phyloP scores from a whole-genome alignment of 2,888 invertebrate species.

The Sinelater perroti region DNA sequence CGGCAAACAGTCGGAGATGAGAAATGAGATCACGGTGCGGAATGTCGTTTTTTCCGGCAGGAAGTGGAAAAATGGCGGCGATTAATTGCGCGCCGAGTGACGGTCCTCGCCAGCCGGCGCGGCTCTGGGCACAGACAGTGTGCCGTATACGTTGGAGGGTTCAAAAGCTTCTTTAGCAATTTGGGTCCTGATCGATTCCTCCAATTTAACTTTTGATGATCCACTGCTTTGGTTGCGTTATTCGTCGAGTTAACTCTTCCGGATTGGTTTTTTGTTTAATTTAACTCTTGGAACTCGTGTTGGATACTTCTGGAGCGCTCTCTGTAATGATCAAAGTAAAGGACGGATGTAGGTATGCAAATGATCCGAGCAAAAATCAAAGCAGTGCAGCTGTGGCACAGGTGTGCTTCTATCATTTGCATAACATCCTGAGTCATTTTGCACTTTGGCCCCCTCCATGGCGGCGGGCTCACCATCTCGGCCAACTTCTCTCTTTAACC shows the following conservation, averaged over 20 bases:
- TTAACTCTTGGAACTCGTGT: too few relatives aligned
- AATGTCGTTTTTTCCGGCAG: conserved; percentile 1
- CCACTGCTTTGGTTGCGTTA: too few relatives aligned
- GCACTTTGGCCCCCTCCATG: conserved; percentile 25
- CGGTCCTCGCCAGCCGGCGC: not conserved
- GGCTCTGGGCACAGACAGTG: not conserved
- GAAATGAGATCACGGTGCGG: not conserved
- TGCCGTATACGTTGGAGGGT: too few relatives aligned
- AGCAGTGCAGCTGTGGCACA: conserved; percentile 32
- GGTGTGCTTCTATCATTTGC: conserved; percentile 31
- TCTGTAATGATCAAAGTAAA: conserved; percentile 28
- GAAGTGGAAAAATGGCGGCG: not conserved
- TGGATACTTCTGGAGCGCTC: too few relatives aligned
- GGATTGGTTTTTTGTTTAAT: too few relatives aligned
- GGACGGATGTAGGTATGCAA: conserved; percentile 6
- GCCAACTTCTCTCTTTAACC: too few relatives aligned
- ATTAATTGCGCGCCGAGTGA: not conserved
- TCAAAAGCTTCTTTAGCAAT: too few relatives aligned
- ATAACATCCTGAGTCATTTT: conserved; percentile 34
- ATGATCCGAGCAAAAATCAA: conserved; percentile 19
- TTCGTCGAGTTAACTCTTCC: too few relatives aligned
- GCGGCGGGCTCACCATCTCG: too few relatives aligned
- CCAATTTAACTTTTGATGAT: too few relatives aligned
- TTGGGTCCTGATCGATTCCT: too few relatives aligned
- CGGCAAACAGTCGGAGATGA: not conserved